Conservation (phyloP, 2,888 invertebrate genomes). For the Dasypolia templi region DNA sequence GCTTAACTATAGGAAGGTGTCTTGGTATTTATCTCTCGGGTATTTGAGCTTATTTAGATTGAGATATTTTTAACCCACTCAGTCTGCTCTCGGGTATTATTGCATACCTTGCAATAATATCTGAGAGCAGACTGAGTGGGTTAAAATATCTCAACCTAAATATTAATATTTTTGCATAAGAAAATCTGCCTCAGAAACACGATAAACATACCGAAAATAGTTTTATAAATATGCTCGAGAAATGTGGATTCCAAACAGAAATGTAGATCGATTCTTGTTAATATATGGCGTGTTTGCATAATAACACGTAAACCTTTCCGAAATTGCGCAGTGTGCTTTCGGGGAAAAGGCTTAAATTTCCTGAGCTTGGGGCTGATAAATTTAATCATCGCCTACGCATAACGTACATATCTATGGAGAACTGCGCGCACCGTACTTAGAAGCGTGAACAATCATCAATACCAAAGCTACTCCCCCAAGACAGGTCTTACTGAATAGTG, state of each 20-base stretch:
- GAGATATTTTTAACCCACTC: constrained; percentile 10
- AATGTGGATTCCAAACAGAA: not conserved
- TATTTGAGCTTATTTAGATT: not conserved
- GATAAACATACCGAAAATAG: constrained; percentile 28
- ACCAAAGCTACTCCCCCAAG: no score
- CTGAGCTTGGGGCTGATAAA: not conserved
- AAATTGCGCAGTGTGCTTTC: not conserved
- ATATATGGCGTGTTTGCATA: not conserved
- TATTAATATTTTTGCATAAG: not conserved
- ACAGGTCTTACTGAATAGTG: not conserved
- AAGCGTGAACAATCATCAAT: not conserved
- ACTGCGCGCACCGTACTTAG: not conserved
- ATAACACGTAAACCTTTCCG: not conserved
- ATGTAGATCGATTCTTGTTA: not conserved
- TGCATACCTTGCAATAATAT: no score
- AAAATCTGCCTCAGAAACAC: not conserved
- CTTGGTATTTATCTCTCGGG: not conserved
- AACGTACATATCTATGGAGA: not conserved
- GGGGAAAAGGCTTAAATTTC: not conserved
- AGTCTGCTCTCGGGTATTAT: not conserved
- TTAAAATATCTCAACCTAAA: no score
- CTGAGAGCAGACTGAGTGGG: no score
- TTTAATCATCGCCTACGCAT: no score
- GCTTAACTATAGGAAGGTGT: not conserved
- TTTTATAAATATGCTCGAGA: constrained; percentile 9